phyloP scores from a whole-genome alignment of 2,797 vertebrate genomes.

The Philypnodon macrostomus region DNA sequence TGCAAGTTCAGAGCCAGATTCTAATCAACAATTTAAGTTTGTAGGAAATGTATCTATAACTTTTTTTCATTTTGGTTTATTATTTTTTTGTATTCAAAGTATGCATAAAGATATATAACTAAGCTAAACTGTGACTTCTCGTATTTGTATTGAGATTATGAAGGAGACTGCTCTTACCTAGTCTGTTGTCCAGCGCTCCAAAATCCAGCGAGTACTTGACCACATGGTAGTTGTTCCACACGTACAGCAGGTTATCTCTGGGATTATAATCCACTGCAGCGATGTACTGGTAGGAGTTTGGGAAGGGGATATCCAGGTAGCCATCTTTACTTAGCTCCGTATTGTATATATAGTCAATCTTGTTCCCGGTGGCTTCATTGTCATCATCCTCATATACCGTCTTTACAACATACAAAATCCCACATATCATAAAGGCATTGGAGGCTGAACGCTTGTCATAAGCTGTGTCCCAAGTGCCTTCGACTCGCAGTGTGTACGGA shows the following conservation, averaged over 20 bases:
- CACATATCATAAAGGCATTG: slow-evolving; percentile 98
- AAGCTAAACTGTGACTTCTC: too few relatives aligned
- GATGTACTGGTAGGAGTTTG: slow-evolving; percentile 98
- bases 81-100: too few relatives aligned
- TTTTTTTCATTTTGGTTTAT: too few relatives aligned
- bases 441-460: slow-evolving; percentile 98
- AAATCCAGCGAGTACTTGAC: slow-evolving; percentile 98
- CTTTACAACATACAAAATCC: slow-evolving; percentile 96
- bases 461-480: slow-evolving; percentile 96
- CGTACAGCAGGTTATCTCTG: slow-evolving; percentile 96
- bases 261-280: slow-evolving; percentile 99
- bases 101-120: too few relatives aligned
- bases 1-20: too few relatives aligned
- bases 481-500: slow-evolving; percentile 92
- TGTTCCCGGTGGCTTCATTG: slow-evolving; percentile 98
- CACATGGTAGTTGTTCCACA: slow-evolving; percentile 99
- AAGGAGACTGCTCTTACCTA: slow-evolving; percentile 81
- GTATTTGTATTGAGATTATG: too few relatives aligned
- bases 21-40: too few relatives aligned
- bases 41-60: too few relatives aligned
- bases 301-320: slow-evolving; percentile 92
- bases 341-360: slow-evolving; percentile 99
- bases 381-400: slow-evolving; percentile 98
- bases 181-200: slow-evolving; percentile 88
- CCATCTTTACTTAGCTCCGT: slow-evolving; percentile 95